phyloP scores from a whole-genome alignment of 2,113 vertebrate species.

The Cairina moschata region DNA sequence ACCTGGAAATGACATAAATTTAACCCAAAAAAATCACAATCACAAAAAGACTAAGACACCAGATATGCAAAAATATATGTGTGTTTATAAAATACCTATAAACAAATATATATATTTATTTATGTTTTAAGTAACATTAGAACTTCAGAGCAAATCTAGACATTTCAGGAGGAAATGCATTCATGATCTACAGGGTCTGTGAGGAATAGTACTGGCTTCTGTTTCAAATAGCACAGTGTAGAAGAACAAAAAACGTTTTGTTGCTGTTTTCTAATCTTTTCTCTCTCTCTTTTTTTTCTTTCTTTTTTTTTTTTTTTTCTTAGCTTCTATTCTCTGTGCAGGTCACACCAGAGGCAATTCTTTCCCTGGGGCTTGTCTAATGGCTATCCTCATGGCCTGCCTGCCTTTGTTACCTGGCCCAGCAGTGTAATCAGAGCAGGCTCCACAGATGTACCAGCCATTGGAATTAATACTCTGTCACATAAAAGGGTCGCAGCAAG shows the following conservation, averaged over 20 bases:
- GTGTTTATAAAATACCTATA: neutral
- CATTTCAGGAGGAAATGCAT: neutral
- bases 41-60: neutral
- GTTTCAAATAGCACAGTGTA: neutral
- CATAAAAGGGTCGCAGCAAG: constrained; percentile 7
- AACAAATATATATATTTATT: neutral
- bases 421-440: neutral
- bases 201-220: neutral
- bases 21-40: neutral
- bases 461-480: neutral
- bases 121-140: neutral
- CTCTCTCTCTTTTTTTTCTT: neutral
- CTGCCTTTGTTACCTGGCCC: neutral
- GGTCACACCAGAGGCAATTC: neutral
- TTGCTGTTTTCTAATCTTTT: neutral
- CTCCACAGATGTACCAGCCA: neutral
- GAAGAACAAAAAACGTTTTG: neutral
- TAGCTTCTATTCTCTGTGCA: neutral
- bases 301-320: neutral
- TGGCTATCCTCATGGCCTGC: neutral
- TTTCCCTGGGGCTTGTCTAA: neutral
- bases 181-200: neutral
- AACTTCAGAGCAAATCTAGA: neutral
- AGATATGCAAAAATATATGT: neutral
- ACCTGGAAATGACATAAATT: neutral